phyloP scores from a whole-genome alignment of 2,888 invertebrate genomes.

The Aspidiotus rigidus region DNA sequence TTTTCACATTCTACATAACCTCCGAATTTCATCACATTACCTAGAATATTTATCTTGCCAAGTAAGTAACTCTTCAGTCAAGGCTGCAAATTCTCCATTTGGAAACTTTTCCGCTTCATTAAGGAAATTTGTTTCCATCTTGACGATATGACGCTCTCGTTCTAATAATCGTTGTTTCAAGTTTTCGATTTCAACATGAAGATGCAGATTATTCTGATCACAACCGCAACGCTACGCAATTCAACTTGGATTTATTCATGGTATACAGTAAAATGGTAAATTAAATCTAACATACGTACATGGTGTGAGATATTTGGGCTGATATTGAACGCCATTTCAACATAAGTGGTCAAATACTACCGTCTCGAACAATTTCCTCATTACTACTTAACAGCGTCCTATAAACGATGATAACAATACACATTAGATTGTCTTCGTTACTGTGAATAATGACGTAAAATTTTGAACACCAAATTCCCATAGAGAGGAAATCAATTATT shows the following conservation, averaged over 20 bases:
- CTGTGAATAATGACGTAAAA: no score
- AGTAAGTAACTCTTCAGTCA: slow-evolving; percentile 72
- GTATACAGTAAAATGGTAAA: no score
- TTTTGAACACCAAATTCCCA: no score
- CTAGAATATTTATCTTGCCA: slow-evolving; percentile 91
- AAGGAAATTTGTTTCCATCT: slow-evolving; percentile 76
- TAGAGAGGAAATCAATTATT: no score
- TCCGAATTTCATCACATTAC: slow-evolving; percentile 43
- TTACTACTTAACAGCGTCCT: no score
- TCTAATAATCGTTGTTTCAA: slow-evolving; percentile 72
- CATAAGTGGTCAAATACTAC: no score
- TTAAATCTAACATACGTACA: no score
- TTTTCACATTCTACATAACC: not conserved
- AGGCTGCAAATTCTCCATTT: slow-evolving; percentile 63
- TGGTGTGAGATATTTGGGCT: no score
- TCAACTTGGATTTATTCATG: not conserved
- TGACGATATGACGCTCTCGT: slow-evolving; percentile 71
- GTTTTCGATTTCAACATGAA: slow-evolving; percentile 79
- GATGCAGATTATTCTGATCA: slow-evolving; percentile 49
- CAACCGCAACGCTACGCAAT: slow-evolving; percentile 43
- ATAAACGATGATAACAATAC: no score
- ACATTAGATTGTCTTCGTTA: no score
- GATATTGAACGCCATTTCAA: no score
- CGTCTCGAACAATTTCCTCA: no score
- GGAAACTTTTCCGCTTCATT: slow-evolving; percentile 56